Base-by-base conservation (phyloP, 2,888 invertebrate genomes). In the Archips crataeganus region DNA sequence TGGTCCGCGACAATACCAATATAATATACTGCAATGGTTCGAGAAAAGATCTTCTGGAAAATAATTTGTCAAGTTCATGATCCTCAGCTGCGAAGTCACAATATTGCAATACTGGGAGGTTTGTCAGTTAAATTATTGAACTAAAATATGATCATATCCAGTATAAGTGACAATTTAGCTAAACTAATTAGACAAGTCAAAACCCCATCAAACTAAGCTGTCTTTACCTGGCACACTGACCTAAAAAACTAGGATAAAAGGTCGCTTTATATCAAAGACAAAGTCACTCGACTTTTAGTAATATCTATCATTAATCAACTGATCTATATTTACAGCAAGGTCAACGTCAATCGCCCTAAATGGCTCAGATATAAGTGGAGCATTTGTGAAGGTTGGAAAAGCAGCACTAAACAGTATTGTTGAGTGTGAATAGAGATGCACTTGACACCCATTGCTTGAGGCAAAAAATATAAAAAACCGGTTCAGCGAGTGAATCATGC, bases 311-410 rank as follows among this genome's bases (percentile, higher is more conserved):
- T 72, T 54, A 72, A 73, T 68, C 68, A 73, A 64, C 10, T 47
- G 64, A 66, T 60, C 59, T 61, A 74, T 74, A 64, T 74, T 45
- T 51, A 36, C 32, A 60, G 10, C 69, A 70, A 74, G 74, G 74
- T 45, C 70, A 36, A 34, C 39, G 5, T 65, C 51, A 15, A 13
- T 51, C 47, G 57, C 59, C 68, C 64, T 64, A 73, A 64, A 73
- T 69, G 49, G 59, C 13, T 13, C 23, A 51, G n/a, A 36, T 36
- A 36, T 60, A 69, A 73, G 63, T 64, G 68, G 73, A 51, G 42
- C 73, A 49, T 39, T 34, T 39, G 9, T n/a, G 69, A 74, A 74
- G 70, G 74, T 70, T 70, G 59, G 45, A 73, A 64, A 54, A 15
- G 32, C 42, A n/a, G 32, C 11, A 51, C 15, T 51, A 51, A 39